Evolutionary conservation across 30 jellyfish, hydroid and myxozoan genomes (phyloP), one percentile per base, ranked within the genome.

Genomic region (Nemopilema nomurai): DNA sequence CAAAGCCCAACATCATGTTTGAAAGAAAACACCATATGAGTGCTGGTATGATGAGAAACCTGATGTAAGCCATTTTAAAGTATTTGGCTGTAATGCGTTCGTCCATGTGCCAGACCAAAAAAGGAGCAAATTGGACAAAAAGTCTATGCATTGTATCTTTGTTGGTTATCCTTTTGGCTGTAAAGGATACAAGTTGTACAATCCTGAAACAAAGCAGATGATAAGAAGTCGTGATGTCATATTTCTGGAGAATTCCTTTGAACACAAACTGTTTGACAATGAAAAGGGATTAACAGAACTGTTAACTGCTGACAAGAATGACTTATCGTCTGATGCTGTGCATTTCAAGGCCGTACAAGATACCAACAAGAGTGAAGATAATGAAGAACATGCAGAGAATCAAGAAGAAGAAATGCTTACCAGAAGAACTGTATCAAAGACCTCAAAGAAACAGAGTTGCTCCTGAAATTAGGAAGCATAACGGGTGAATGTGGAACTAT

Each of bases 1-100:
- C n/a, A n/a, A n/a, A n/a, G n/a, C n/a, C n/a, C n/a, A n/a, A n/a
- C n/a, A n/a, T n/a, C n/a, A n/a, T n/a, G n/a, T n/a, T n/a, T n/a
- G n/a, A n/a, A n/a, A n/a, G n/a, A 18, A 87, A n/a, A n/a, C n/a
- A 0, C 97, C 94, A n/a, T 76, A 73, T 74, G 94, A 89, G 53
- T 0, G 75, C 16, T 83, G 89, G 89, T 23, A 25, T 69, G 67
- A 87, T 18, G 19, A 25, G 28, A 88, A 79, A 28, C 85, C 89
- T 24, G 79, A 80, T 64, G 89, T 80, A 4, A 22, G 78, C 4
- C 32, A 67, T n/a, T 63, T 87, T 1, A 77, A 31, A 67, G 90
- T 76, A 1, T 87, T 87, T 79, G 96, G 96, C 6, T 87, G 90
- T 70, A 80, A 70, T 22, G 81, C 88, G 17, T 87, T 24, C 49